A percentile compares a stretch with the other conserved stretches of the same genome.
These are phyloP conservation scores for Cinclus cinclus DNA, from an alignment of 2,113 vertebrate species.

Conservation along the genomic window DNA sequence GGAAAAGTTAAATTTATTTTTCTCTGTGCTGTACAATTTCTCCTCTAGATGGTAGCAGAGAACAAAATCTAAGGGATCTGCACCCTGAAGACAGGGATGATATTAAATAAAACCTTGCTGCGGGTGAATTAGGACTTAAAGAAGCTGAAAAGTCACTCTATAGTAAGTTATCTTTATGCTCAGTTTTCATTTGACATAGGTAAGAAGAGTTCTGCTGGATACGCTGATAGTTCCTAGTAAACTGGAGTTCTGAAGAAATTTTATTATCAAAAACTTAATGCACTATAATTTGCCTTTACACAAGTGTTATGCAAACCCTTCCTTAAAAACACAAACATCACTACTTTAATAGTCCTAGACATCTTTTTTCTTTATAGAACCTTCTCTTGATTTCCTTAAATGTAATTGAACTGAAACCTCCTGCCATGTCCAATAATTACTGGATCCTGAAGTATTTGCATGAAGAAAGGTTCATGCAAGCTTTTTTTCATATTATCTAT, in stretches of 20 bases:
- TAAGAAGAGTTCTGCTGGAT: background rate
- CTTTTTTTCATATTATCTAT: background rate
- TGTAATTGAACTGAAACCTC: background rate
- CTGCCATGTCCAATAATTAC: background rate
- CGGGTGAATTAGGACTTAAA: background rate
- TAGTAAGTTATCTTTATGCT: background rate
- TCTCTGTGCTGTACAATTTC: background rate
- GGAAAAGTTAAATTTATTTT: background rate
- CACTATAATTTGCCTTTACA: background rate
- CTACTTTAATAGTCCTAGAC: background rate
- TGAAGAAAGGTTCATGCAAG: background rate
- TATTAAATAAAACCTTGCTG: background rate
- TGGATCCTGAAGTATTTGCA: background rate
- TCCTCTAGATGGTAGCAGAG: constrained; percentile 64
- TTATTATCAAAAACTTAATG: background rate
- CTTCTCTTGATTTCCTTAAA: background rate
- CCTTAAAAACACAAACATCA: background rate
- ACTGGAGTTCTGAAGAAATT: background rate
- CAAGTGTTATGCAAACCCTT: background rate
- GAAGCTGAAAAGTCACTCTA: background rate
- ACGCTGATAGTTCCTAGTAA: background rate
- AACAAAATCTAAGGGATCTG: constrained; percentile 19
- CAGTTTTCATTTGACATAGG: background rate
- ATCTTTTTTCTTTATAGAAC: background rate
- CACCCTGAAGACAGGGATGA: background rate